Percentiles rank a stretch among this genome's conserved stretches.
Conservation (phyloP, 1,140 invertebrate genomes). For the Drosophila subpulchrella region DNA sequence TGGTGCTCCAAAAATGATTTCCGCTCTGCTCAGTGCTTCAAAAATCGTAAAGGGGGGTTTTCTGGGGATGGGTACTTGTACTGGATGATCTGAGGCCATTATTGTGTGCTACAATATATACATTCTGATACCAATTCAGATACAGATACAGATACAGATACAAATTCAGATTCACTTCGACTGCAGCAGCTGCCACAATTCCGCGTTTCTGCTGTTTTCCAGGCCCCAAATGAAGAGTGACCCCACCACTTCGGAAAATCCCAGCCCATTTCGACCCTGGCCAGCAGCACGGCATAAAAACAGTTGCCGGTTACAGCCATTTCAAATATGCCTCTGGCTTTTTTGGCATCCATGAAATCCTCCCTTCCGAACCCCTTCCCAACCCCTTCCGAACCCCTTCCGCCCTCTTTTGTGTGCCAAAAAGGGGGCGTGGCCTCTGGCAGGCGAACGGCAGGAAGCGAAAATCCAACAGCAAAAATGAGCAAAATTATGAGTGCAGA, state of each 20-base stretch:
- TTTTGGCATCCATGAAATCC: conserved; percentile 36
- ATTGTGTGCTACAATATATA: conserved; percentile 36
- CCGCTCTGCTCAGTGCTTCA: conserved; percentile 13
- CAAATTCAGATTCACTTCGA: neutral
- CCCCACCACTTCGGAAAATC: neutral
- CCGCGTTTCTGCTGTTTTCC: neutral
- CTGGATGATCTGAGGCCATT: conserved; percentile 27
- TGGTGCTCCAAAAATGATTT: conserved; percentile 54
- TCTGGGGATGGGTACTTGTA: too few relatives aligned
- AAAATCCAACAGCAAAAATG: conserved; percentile 17
- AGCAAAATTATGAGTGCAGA: conserved; percentile 52
- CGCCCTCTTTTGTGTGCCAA: conserved; percentile 29
- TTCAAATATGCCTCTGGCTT: conserved; percentile 37
- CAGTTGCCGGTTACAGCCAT: conserved; percentile 34
- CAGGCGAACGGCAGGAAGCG: conserved; percentile 26
- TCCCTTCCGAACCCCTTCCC: neutral
- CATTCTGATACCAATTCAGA: conserved; percentile 21
- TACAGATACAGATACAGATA: neutral
- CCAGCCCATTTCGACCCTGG: neutral
- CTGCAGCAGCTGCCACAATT: conserved; percentile 22
- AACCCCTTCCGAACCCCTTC: neutral
- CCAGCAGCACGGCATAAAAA: conserved; percentile 5
- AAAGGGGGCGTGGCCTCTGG: conserved; percentile 17
- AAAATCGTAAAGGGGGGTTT: conserved; percentile 3
- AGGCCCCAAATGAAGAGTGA: conserved; percentile 20